A percentile compares a stretch with the other conserved stretches of the same genome.
These are phyloP conservation scores for Mastigias papua DNA, from an alignment of 30 jellyfish, hydroid and myxozoan genomes.

Conservation along the genomic window DNA sequence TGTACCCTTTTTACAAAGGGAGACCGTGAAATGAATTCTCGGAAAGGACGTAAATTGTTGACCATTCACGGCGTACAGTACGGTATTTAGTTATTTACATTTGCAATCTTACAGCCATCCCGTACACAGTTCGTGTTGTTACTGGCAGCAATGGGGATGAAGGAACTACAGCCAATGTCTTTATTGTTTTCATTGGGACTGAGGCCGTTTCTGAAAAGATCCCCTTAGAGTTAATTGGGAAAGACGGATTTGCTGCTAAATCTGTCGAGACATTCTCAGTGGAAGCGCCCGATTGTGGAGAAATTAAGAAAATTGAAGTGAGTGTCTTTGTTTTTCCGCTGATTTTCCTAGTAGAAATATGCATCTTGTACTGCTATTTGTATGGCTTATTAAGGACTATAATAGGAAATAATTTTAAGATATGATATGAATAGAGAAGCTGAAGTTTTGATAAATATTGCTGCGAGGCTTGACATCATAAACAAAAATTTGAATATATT, in stretches of 20 bases:
- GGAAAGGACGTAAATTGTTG: no score
- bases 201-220: conserved; percentile 88
- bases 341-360: neutral
- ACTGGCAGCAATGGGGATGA: conserved; percentile 83
- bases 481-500: no score
- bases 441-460: no score
- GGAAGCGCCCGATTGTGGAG: conserved; percentile 93
- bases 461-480: no score
- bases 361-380: neutral
- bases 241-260: conserved; percentile 77
- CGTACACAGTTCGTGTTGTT: conserved; percentile 88
- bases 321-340: neutral
- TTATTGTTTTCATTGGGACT: conserved; percentile 88
- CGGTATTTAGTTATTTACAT: neutral
- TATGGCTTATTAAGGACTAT: no score
- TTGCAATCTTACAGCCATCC: conserved; percentile 63
- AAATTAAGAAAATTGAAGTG: conserved; percentile 89
- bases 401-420: no score
- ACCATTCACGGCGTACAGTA: no score
- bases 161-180: conserved; percentile 82
- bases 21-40: no score
- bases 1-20: no score
- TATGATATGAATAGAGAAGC: no score
- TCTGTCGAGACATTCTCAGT: conserved; percentile 90
- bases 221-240: conserved; percentile 84